Base-by-base conservation (phyloP, 2,113 vertebrate species). In the Cynopterus brachyotis region DNA sequence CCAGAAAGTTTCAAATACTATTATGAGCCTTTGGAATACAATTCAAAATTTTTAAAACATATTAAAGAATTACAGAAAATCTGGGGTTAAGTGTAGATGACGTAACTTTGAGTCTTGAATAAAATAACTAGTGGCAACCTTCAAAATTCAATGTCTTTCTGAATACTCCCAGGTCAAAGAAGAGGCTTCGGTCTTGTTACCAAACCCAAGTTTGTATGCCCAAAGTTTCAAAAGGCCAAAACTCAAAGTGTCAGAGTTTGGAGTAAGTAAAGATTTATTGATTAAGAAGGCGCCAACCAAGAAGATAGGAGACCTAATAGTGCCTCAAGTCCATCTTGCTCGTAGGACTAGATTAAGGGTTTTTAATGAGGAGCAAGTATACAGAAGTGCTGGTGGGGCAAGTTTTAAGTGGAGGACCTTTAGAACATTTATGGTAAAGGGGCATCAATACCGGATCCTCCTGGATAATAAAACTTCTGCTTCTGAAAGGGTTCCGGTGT, bases 1-100 rank as follows among this genome's bases (percentile, higher is more conserved):
- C 16, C 15, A 69, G 32, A 16, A 47, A 85, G 42, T 42, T 96
- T 97, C 35, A 94, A 60, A 86, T 28, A 91, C 62, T 91, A 72
- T 30, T 55, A 20, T 78, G 11, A 90, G 53, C 6, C 9, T 95
- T 12, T 93, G 28, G 45, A 85, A 92, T 80, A 87, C 8, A 95
- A 87, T 64, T 88, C 19, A 81, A 87, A 97, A 30, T 28, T 45
- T 24, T 85, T 37, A 80, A 80, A 66, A 75, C 37, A 76, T 32
- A 19, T 85, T 37, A 69, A 80, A 93, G 92, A 35, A 80, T 28
- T 76, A 6, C 32, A 90, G 42, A 90, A 50, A 89, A 78, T 17
- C 40, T 32, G 50, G 10, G 84, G 64, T 57, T 79, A 81, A 94
- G 45, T 69, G 83, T 16, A 20, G 24, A 32, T 66, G 26, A 76